These are phyloP conservation scores for Erithacus rubecula DNA, from an alignment of 2,797 vertebrate genomes.

Conservation along the genomic window DNA sequence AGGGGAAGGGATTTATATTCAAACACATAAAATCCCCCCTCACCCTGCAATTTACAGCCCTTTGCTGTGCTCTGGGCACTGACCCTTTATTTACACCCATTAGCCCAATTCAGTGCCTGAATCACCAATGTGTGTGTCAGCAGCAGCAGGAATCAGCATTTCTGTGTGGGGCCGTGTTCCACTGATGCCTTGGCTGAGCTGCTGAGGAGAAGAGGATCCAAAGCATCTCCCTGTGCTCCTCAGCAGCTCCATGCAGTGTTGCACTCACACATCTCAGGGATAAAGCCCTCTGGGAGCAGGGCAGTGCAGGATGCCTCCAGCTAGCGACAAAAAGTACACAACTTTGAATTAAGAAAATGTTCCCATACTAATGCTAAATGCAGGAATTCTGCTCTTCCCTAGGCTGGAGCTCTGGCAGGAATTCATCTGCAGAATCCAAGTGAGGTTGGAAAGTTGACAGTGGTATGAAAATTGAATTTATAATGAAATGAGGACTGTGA, in stretches of 20 bases:
- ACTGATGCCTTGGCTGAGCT: not conserved
- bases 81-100: conserved; percentile 16
- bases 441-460: not conserved
- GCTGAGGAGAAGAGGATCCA: not conserved
- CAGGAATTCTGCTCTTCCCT: not conserved
- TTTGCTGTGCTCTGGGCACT: not conserved
- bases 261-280: not conserved
- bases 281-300: not conserved
- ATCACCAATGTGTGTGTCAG: not conserved
- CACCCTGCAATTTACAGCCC: not conserved
- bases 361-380: not conserved
- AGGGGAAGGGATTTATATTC: not conserved
- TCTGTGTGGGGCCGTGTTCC: not conserved
- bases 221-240: not conserved
- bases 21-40: not conserved
- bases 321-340: not conserved
- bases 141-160: not conserved
- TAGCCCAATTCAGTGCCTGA: not conserved
- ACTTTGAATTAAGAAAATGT: not conserved
- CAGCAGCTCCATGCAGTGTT: not conserved
- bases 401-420: not conserved
- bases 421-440: not conserved
- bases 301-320: not conserved
- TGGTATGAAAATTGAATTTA: not conserved
- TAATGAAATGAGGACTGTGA: not conserved